Evolutionary conservation across 1,140 invertebrate genomes (phyloP), one percentile per base, ranked within the genome.

Genomic region (Drosophila lowei): DNA sequence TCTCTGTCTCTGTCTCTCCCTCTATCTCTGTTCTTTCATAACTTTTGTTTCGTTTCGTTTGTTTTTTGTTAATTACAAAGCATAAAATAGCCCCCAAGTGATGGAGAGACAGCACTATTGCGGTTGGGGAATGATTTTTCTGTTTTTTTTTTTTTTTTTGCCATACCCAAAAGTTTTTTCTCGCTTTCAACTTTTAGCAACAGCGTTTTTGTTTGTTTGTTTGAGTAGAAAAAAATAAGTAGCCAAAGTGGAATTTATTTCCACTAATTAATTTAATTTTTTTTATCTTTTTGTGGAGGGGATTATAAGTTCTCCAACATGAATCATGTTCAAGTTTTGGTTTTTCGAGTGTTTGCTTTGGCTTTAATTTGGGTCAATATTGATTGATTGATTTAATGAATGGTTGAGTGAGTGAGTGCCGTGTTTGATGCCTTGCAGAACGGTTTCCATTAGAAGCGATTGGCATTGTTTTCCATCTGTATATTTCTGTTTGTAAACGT

Each of bases 351-450:
- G 54, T 80, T 58, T 42, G 43, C 49, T 43, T 52, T 49, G 44
- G 25, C 25, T n/a, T 28, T 55, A 56, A 81, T 80, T 77, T 80
- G 15, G 77, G 78, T 80, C 77, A 80, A 62, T 48, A 72, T 63
- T 79, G 71, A 79, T 75, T 70, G 65, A 77, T 59, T 62, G 63
- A 57, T 41, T 55, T 55, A 62, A 55, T 54, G 58, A 21, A 30
- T 23, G 49, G 42, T 42, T 57, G 44, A 57, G 21, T 50, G 16
- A 34, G 42, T 57, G 44, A 48, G 43, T 42, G 30, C 38, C 21
- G 43, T 48, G 57, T 57, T 71, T 57, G 53, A 70, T 60, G 59
- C 65, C 56, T 21, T 44, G 38, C 47, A 48, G 43, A 54, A 34
- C 34, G 42, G 25, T 46, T 48, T 23, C 23, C 56, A n/a, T 23